Evolutionary conservation across 2,888 invertebrate species (phyloP), one percentile per base, ranked within the genome.

Genomic region (Cosmia trapezina): DNA sequence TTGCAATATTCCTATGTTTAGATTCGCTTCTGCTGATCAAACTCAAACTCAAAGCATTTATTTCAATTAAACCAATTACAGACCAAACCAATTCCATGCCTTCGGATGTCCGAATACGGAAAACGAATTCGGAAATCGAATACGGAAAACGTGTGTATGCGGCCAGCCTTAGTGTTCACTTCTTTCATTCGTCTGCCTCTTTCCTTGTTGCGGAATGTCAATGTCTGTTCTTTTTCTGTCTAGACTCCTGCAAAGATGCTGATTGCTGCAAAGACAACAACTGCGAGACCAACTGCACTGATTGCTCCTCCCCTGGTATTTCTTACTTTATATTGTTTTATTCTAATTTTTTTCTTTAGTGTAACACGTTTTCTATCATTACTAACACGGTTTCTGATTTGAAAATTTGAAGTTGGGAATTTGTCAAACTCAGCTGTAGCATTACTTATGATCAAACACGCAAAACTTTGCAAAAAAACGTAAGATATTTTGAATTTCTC

Each of bases 191-290:
- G 9, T n/a, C n/a, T 17, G 11, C 33, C 9, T 37, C n/a, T 63
- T n/a, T 37, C 17, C 4, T 51, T n/a, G n/a, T 51, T 51, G n/a
- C 6, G n/a, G 14, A 51, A 51, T 37, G 9, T 51, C 37, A 49
- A 63, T 7, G 9, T 19, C 4, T 57, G 47, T 33, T n/a, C 0
- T 51, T 51, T 56, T 41, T 28, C 5, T 62, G 3, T 47, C 0
- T 59, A 95, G 95, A 95, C 76, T 88, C 94, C 56, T 95, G 95
- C 90, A 92, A 93, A 70, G 92, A 93, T 51, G 89, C 89, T 41
- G 89, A 89, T 37, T 90, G 87, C 60, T 94, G 94, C 89, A 93
- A 93, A 64, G 94, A 94, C 59, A 87, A 88, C n/a, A 94, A 94
- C 78, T 85, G 87, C 62, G 92, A 94, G 51, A 87, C 90, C 8